phyloP scores from a whole-genome alignment of 2,888 invertebrate species.

The Amphipyra tragopoginis region DNA sequence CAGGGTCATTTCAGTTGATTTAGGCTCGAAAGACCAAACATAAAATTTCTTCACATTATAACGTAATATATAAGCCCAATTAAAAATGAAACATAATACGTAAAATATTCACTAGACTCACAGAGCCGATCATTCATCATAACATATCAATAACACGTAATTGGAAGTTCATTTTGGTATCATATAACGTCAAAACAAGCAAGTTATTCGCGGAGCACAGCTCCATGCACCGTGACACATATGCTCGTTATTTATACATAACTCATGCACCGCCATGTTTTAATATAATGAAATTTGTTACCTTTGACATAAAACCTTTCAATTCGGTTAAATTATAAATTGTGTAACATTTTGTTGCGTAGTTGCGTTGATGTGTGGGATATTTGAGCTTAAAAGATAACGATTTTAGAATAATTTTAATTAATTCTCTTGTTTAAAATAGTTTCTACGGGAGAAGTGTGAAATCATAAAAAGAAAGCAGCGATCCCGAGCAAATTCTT shows the following conservation, averaged over 20 bases:
- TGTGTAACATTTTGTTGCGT: conserved; percentile 20
- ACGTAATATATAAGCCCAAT: background rate
- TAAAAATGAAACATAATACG: background rate
- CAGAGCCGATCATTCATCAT: conserved; percentile 19
- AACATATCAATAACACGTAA: conserved; percentile 22
- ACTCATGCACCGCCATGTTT: conserved; percentile 31
- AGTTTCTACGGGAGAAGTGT: background rate
- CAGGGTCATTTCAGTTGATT: too few relatives aligned
- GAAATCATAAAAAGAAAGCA: conserved; percentile 3
- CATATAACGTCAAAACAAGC: conserved; percentile 19
- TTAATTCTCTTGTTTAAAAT: too few relatives aligned
- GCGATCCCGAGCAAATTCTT: conserved; percentile 10
- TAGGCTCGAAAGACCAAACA: too few relatives aligned
- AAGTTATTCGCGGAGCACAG: conserved; percentile 26
- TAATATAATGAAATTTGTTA: conserved; percentile 48
- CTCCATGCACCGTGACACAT: conserved; percentile 16
- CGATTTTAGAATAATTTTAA: too few relatives aligned
- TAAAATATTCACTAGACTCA: conserved; percentile 18
- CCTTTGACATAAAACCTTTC: conserved; percentile 42
- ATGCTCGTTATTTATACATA: conserved; percentile 43
- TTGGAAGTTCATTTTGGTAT: conserved; percentile 26
- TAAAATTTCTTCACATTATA: background rate
- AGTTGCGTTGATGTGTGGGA: too few relatives aligned
- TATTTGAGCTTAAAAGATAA: too few relatives aligned
- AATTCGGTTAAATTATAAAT: conserved; percentile 39